These are phyloP conservation scores for Cotesia congregata DNA, from an alignment of 2,888 invertebrate species.

Conservation along the genomic window DNA sequence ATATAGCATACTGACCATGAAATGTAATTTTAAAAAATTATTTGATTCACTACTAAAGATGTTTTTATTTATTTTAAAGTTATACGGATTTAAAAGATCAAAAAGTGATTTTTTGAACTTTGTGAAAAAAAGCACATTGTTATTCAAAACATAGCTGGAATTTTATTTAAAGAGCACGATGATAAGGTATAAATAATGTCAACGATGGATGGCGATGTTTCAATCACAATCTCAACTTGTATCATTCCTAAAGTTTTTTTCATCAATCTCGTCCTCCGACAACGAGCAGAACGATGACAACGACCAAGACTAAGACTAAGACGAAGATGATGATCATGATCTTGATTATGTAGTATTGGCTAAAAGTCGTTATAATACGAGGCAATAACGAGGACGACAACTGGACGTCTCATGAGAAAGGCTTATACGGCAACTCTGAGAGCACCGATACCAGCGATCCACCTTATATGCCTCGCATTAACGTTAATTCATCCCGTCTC, in stretches of 20 bases:
- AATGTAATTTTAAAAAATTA: no score
- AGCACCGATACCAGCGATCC: constrained; percentile 38
- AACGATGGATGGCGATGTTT: not conserved
- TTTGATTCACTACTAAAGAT: no score
- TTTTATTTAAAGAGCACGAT: not conserved
- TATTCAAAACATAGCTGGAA: constrained; percentile 7
- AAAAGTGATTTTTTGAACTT: no score
- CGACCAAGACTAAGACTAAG: not conserved
- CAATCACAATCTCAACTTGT: not conserved
- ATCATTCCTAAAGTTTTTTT: not conserved
- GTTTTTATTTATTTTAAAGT: no score
- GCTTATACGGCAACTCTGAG: constrained; percentile 44
- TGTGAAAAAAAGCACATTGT: not conserved
- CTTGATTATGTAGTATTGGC: constrained; percentile 4
- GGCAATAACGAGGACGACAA: constrained; percentile 2
- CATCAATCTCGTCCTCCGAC: not conserved
- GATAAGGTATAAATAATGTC: not conserved
- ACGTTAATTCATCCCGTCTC: constrained; percentile 47
- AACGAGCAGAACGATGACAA: not conserved
- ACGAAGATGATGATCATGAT: not conserved
- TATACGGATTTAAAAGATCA: no score
- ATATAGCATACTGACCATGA: not conserved
- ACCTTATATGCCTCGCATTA: constrained; percentile 50
- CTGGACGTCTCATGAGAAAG: constrained; percentile 22
- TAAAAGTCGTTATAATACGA: not conserved